A percentile compares a stretch with the other conserved stretches of the same genome.
Evolutionary conservation across 2,113 vertebrate genomes (phyloP).

Genomic region (Carassius carassius): DNA sequence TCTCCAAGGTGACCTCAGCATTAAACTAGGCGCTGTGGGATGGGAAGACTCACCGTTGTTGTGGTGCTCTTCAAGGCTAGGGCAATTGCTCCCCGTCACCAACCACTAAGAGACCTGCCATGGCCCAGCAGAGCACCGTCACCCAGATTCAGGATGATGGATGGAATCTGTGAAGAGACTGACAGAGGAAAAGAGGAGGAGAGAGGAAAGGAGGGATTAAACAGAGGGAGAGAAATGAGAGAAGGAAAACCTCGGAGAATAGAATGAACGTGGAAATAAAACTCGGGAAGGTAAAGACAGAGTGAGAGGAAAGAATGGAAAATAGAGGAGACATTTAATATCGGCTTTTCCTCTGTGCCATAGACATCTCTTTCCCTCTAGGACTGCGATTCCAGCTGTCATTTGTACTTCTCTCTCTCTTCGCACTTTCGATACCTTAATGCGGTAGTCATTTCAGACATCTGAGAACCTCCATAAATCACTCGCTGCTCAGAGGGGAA

Average conservation of each 20-base stretch:
- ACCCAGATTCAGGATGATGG: conserved; percentile 56
- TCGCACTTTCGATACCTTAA: not conserved
- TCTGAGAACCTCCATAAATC: conserved; percentile 39
- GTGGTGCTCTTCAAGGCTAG: conserved; percentile 64
- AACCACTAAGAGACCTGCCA: conserved; percentile 69
- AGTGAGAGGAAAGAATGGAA: not conserved
- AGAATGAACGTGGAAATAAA: not conserved
- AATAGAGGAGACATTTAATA: conserved; percentile 36
- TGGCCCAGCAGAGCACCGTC: conserved; percentile 57
- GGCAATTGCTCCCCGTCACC: conserved; percentile 64
- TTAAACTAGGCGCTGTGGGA: conserved; percentile 36
- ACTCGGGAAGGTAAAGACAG: not conserved
- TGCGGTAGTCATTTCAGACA: conserved; percentile 12
- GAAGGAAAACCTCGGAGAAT: conserved; percentile 22
- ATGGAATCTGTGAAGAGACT: conserved; percentile 47
- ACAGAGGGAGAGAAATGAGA: not conserved
- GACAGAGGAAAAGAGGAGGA: not conserved
- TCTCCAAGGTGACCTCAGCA: conserved; percentile 48
- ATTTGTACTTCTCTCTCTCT: not conserved
- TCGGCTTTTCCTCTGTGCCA: not conserved
- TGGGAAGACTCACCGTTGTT: conserved; percentile 12
- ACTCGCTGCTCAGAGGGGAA: not conserved
- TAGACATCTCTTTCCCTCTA: conserved; percentile 22
- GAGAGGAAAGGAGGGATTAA: conserved; percentile 6
- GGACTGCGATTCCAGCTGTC: not conserved